Conservation (phyloP, 92 coral and sea anemone genomes). For the Zoanthus gigantus region DNA sequence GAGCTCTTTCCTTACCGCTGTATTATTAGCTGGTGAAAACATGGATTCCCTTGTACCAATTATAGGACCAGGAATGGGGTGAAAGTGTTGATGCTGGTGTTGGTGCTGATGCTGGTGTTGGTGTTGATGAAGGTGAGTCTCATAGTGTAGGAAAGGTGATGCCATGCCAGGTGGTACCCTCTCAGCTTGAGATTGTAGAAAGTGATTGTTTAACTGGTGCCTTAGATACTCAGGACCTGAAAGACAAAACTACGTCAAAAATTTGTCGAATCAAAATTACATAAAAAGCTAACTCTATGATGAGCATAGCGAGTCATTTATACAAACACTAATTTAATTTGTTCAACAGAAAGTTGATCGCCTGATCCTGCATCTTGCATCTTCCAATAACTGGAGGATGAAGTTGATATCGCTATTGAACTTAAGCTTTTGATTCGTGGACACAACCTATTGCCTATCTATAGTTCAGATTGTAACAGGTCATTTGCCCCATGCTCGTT, state of each 20-base stretch:
- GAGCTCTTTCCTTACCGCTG: constrained; percentile 68
- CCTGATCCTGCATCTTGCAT: no score
- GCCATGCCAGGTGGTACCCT: constrained; percentile 66
- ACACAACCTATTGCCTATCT: no score
- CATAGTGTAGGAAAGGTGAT: constrained; percentile 84
- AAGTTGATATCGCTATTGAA: no score
- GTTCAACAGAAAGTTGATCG: no score
- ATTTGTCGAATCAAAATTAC: no score
- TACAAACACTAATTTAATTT: no score
- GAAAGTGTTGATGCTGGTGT: constrained; percentile 95
- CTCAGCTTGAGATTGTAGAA: constrained; percentile 91
- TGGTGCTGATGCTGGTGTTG: constrained; percentile 86
- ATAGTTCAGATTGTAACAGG: no score
- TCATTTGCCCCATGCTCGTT: no score
- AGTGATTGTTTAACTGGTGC: constrained; percentile 89
- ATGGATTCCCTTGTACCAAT: constrained; percentile 63
- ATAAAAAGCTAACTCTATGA: no score
- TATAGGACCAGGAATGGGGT: constrained; percentile 71
- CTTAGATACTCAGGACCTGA: constrained; percentile 86
- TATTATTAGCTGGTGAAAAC: constrained; percentile 67
- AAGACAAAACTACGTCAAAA: not conserved
- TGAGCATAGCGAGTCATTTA: no score
- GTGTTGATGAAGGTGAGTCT: constrained; percentile 96
- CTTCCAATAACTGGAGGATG: no score
- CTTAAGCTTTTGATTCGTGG: no score